phyloP scores from a whole-genome alignment of 2,888 invertebrate genomes.

The Tridacna gigas region DNA sequence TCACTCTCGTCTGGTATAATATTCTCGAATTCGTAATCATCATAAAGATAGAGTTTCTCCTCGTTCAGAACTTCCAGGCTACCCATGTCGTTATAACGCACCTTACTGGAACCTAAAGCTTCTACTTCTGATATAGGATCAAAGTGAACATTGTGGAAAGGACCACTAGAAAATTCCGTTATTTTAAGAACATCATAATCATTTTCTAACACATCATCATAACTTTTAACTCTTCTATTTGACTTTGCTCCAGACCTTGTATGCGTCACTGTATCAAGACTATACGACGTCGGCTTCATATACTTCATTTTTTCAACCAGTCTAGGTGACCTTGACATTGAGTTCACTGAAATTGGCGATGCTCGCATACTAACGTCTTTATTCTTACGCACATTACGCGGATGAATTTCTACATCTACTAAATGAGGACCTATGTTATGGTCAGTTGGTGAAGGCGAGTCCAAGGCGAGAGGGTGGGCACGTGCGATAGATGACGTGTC shows the following conservation, averaged over 20 bases:
- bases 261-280: slow-evolving; percentile 53
- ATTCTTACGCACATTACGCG: slow-evolving; percentile 11
- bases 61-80: slow-evolving; percentile 86
- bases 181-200: slow-evolving; percentile 82
- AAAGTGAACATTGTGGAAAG: slow-evolving; percentile 79
- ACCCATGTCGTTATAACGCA: slow-evolving; percentile 86
- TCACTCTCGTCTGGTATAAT: slow-evolving; percentile 75
- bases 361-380: background rate
- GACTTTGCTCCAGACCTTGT: slow-evolving; percentile 13
- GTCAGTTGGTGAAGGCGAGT: slow-evolving; percentile 61
- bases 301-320: slow-evolving; percentile 18
- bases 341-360: slow-evolving; percentile 4
- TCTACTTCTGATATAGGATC: slow-evolving; percentile 79
- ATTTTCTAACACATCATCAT: slow-evolving; percentile 76
- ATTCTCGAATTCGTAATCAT: slow-evolving; percentile 71
- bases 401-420: slow-evolving; percentile 68
- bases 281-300: slow-evolving; percentile 53
- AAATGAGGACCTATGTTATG: slow-evolving; percentile 50
- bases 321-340: slow-evolving; percentile 29
- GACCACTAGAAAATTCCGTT: slow-evolving; percentile 81
- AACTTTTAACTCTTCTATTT: slow-evolving; percentile 76
- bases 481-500: background rate
- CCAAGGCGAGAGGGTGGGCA: slow-evolving; percentile 23
- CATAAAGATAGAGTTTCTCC: slow-evolving; percentile 71
- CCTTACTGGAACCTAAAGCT: slow-evolving; percentile 74